Evolutionary conservation across 2,797 vertebrate species (phyloP).

Genomic region (Psittacula derbiana): DNA sequence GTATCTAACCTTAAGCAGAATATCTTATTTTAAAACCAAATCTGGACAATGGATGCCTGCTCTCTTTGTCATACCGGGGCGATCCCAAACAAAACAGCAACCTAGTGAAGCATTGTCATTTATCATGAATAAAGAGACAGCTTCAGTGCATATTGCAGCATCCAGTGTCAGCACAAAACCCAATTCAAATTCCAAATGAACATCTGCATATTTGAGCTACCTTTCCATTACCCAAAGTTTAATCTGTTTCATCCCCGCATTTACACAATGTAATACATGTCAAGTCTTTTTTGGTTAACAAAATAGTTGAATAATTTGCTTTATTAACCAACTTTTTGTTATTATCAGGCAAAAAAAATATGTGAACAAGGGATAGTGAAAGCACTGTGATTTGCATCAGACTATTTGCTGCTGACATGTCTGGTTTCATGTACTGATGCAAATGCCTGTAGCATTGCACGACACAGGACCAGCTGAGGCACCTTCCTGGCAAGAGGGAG

Average conservation of each 20-base stretch:
- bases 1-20: neutral
- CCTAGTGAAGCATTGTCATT: accelerated
- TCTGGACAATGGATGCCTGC: no score
- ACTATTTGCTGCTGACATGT: neutral
- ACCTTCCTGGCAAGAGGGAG: neutral
- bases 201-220: neutral
- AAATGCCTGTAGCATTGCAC: neutral
- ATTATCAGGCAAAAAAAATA: neutral
- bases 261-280: accelerated
- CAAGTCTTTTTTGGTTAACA: neutral
- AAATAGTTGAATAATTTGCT: neutral
- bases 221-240: neutral
- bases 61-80: neutral
- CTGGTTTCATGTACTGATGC: accelerated
- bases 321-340: neutral
- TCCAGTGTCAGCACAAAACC: neutral
- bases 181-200: neutral
- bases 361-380: accelerated
- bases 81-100: neutral
- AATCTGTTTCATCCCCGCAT: neutral
- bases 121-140: accelerated
- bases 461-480: neutral
- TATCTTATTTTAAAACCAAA: neutral
- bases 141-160: accelerated
- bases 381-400: accelerated